Evolutionary conservation across 1,140 invertebrate genomes (phyloP).

Genomic region (Frieseomelitta varia): DNA sequence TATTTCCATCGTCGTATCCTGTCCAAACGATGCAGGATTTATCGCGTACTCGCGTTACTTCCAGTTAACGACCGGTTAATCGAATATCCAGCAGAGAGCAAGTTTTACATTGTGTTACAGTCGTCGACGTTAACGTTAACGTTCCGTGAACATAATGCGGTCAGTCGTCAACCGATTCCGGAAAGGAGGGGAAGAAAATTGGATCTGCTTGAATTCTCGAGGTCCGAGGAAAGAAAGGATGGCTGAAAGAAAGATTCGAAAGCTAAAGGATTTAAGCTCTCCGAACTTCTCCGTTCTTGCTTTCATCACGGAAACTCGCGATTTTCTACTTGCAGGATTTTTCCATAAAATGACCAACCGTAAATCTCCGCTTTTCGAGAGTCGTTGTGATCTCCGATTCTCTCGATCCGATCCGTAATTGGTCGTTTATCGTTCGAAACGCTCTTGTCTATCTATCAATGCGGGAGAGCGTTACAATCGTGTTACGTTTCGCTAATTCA

Average conservation of each 20-base stretch:
- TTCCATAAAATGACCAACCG: neutral
- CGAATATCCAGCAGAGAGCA: slow-evolving; percentile 21
- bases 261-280: too few species aligned
- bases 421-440: neutral
- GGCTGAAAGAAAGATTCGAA: too few species aligned
- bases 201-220: too few species aligned
- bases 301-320: too few species aligned
- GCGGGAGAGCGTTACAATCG: neutral
- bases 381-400: neutral
- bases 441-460: neutral
- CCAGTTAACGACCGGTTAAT: slow-evolving; percentile 19
- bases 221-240: too few species aligned
- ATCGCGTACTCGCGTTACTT: slow-evolving; percentile 50
- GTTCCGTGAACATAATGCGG: too few species aligned
- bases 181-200: too few species aligned
- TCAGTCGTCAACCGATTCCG: too few species aligned
- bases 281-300: too few species aligned
- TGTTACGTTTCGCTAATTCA: slow-evolving; percentile 5
- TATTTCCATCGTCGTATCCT: slow-evolving; percentile 49
- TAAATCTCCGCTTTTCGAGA: neutral
- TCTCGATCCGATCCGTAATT: neutral
- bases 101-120: too few species aligned
- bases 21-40: slow-evolving; percentile 49
- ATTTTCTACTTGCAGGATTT: neutral
- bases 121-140: too few species aligned